Percentiles rank a stretch among this genome's conserved stretches.
Evolutionary conservation across 2,797 vertebrate species (phyloP).

Genomic region (Parambassis ranga): DNA sequence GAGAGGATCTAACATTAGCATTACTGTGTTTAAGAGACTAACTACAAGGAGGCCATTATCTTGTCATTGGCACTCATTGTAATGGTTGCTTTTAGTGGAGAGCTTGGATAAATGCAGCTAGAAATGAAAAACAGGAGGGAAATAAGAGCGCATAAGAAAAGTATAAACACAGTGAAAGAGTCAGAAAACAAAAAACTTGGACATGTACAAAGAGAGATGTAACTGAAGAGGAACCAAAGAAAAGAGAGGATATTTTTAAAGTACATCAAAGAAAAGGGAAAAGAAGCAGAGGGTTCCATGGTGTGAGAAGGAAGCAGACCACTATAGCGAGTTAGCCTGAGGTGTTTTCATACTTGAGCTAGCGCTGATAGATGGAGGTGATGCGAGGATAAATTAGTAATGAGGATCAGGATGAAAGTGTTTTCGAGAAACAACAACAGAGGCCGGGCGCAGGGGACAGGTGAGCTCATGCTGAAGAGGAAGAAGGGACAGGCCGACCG

Average conservation of each 20-base stretch:
- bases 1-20: constrained; percentile 46
- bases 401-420: constrained; percentile 78
- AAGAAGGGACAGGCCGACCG: constrained; percentile 19
- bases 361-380: constrained; percentile 72
- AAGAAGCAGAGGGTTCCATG: constrained; percentile 26
- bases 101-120: constrained; percentile 1
- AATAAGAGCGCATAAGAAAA: background rate
- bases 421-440: constrained; percentile 68
- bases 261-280: constrained; percentile 11
- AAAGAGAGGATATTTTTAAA: background rate
- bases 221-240: background rate
- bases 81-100: constrained; percentile 37
- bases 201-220: background rate
- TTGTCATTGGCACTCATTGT: constrained; percentile 47
- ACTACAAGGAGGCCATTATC: constrained; percentile 59
- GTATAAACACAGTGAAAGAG: constrained; percentile 1
- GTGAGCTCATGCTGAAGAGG: constrained; percentile 26
- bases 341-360: constrained; percentile 77
- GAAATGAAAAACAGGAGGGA: background rate
- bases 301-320: constrained; percentile 28
- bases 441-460: constrained; percentile 36
- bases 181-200: background rate
- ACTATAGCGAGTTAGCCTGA: constrained; percentile 48
- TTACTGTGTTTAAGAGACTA: constrained; percentile 40
- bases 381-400: constrained; percentile 80